These are phyloP conservation scores for Gallinago paraguaiae DNA, from an alignment of 2,113 vertebrate species.

Conservation along the genomic window DNA sequence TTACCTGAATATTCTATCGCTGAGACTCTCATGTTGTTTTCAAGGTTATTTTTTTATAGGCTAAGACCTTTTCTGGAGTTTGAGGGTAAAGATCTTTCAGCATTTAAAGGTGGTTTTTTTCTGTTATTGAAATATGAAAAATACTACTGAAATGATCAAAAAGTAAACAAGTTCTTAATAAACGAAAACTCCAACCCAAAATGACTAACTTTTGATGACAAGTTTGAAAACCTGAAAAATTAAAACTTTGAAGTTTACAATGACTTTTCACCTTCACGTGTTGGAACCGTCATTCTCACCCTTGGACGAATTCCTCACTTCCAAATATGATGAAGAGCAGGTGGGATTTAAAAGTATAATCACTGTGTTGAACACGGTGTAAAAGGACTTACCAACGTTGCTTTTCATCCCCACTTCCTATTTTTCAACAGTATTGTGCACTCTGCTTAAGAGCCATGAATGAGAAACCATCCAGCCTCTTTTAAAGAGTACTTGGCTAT, in stretches of 20 bases:
- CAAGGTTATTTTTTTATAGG: neutral
- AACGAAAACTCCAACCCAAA: neutral
- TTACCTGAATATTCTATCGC: neutral
- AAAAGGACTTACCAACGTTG: neutral
- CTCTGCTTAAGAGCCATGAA: neutral
- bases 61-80: neutral
- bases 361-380: accelerated
- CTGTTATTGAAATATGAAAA: neutral
- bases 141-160: neutral
- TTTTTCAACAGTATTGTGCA: neutral
- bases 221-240: neutral
- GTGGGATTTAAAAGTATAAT: neutral
- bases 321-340: neutral
- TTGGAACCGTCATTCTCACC: neutral
- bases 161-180: neutral
- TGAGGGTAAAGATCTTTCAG: neutral
- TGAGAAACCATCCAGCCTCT: neutral
- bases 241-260: neutral
- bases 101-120: neutral
- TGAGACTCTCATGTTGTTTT: neutral
- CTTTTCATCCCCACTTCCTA: neutral
- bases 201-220: neutral
- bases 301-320: neutral
- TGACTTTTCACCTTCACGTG: neutral
- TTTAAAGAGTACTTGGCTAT: neutral